Evolutionary conservation across 2,797 vertebrate species (phyloP), one percentile per base, ranked within the genome.

Genomic region (Malacoctenus gilli): DNA sequence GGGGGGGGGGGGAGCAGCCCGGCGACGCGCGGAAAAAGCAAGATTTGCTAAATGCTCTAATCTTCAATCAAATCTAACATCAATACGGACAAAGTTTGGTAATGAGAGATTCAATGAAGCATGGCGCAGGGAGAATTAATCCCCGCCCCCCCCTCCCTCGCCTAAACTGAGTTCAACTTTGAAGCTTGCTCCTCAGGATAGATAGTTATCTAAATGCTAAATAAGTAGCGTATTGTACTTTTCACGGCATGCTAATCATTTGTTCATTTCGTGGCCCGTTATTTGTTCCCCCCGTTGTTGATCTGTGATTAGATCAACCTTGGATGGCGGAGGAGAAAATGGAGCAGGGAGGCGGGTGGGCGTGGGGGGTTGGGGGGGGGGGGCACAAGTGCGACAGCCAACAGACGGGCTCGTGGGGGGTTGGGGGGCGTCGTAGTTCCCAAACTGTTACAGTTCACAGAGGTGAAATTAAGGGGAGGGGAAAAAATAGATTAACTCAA

Each of bases 131-230:
- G 92, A 94, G 95, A 97, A 98, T 97, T 98, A 98, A 98, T 98
- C 96, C 95, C 94, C n/a, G n/a, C n/a, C n/a, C n/a, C n/a, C n/a
- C n/a, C n/a, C n/a, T n/a, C n/a, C 94, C 93, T 93, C 92, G 94
- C 94, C 95, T 97, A 98, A 98, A 98, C 95, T 95, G 94, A 94
- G 93, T 97, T 97, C 95, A 97, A 97, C 96, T 98, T 98, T 98
- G 95, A 99, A 97, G 96, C 94, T 88, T 88, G 93, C 94, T 95
- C 93, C 89, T 91, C 93, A 93, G 95, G 94, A 95, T 92, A 93
- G 95, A 95, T 92, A 94, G 95, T 98, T 98, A 98, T 99, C 96
- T 98, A 98, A 99, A 99, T 99, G 96, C 97, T 98, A 98, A 99
- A 95, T 98, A 98, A 98, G 95, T 95, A 96, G 95, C 94, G 93